Evolutionary conservation across 2,113 vertebrate species (phyloP).

Genomic region (Tringa solitaria): DNA sequence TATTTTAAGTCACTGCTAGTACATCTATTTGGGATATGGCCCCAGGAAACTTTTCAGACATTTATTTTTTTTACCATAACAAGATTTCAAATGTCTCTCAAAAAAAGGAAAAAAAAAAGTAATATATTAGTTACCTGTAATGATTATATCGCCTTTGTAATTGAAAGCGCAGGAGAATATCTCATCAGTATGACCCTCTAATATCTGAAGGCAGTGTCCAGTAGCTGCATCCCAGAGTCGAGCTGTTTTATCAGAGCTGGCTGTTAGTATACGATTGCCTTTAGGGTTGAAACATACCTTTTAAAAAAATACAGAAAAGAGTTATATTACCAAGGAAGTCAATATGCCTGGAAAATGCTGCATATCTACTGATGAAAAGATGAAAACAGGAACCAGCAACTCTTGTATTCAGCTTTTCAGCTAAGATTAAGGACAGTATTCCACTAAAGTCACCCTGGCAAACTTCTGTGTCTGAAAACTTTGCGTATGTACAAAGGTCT

Average conservation of each 20-base stretch:
- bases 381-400: not conserved
- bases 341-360: not conserved
- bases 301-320: not conserved
- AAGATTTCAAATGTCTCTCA: not conserved
- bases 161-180: slow-evolving; percentile 96
- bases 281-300: slow-evolving; percentile 95
- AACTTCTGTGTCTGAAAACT: not conserved
- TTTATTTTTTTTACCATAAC: not conserved
- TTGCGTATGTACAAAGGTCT: not conserved
- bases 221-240: slow-evolving; percentile 91
- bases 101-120: rapidly evolving
- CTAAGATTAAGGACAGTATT: not conserved
- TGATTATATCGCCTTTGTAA: slow-evolving; percentile 89
- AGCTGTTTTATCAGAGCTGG: slow-evolving; percentile 89
- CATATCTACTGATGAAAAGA: not conserved
- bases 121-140: slow-evolving; percentile 78
- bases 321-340: not conserved
- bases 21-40: not conserved
- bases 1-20: not conserved
- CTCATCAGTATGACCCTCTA: slow-evolving; percentile 90
- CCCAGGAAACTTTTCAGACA: not conserved
- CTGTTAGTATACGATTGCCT: slow-evolving; percentile 86
- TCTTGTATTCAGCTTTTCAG: not conserved
- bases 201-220: slow-evolving; percentile 85
- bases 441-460: not conserved